These are phyloP conservation scores for Cranoglanis bouderius DNA, from an alignment of 2,113 vertebrate species.

Conservation along the genomic window DNA sequence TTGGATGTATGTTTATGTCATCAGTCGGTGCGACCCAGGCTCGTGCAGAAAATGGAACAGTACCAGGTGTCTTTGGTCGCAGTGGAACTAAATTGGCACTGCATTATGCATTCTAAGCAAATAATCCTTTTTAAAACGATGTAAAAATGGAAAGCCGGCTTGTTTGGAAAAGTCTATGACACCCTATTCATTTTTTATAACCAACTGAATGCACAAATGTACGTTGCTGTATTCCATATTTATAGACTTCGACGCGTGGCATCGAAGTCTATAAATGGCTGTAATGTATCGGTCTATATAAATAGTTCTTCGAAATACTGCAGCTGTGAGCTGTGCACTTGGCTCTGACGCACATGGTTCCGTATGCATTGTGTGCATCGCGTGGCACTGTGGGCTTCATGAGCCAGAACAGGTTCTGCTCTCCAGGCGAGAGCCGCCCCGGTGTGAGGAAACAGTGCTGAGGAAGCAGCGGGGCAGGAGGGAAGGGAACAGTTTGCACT, in stretches of 20 bases:
- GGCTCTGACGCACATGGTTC: constrained; percentile 10
- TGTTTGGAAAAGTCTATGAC: not conserved
- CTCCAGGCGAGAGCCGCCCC: constrained; percentile 27
- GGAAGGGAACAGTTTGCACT: constrained; percentile 65
- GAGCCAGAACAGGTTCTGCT: constrained; percentile 23
- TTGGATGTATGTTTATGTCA: not conserved
- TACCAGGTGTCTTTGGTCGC: not conserved
- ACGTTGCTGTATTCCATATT: constrained; percentile 14
- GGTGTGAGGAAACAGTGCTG: constrained; percentile 34
- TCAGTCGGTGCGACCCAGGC: not conserved
- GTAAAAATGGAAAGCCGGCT: not conserved
- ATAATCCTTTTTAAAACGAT: not conserved
- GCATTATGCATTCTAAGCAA: not conserved
- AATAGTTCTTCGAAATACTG: constrained; percentile 2
- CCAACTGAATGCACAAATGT: not conserved
- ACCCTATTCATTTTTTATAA: not conserved
- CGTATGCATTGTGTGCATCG: constrained; percentile 10
- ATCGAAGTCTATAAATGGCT: constrained; percentile 18
- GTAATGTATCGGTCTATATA: constrained; percentile 27
- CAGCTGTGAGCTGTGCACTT: constrained; percentile 26
- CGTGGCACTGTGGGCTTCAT: constrained; percentile 17
- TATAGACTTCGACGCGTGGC: constrained; percentile 22
- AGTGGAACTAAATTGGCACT: not conserved
- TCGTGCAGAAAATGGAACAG: not conserved
- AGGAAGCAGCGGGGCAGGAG: constrained; percentile 45